phyloP scores from a whole-genome alignment of 2,113 vertebrate genomes.

The Catagonus wagneri region DNA sequence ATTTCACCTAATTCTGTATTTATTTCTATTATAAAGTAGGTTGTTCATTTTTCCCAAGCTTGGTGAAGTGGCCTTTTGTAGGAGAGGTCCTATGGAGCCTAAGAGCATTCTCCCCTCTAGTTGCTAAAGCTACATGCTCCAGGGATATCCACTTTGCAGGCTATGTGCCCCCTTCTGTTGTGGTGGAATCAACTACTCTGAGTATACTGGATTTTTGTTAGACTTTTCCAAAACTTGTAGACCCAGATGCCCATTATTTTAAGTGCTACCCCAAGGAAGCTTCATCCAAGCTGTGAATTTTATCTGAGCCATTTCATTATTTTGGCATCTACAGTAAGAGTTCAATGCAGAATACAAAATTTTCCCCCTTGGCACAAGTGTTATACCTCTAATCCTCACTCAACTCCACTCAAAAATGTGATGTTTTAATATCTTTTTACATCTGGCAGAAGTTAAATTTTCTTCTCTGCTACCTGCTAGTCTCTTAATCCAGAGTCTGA shows the following conservation, averaged over 20 bases:
- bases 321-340: neutral
- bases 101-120: neutral
- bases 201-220: neutral
- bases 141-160: too few relatives aligned
- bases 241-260: neutral
- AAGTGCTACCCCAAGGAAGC: too few relatives aligned
- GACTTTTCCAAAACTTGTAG: neutral
- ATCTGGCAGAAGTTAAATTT: neutral
- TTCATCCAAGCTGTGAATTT: neutral
- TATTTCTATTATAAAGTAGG: neutral
- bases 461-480: neutral
- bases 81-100: neutral
- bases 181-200: neutral
- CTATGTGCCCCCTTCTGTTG: neutral
- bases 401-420: neutral
- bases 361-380: neutral
- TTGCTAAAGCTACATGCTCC: neutral
- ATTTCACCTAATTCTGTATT: neutral
- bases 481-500: neutral
- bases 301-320: neutral
- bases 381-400: neutral
- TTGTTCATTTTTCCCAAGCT: neutral
- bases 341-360: neutral
- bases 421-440: neutral
- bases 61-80: neutral